Conservation (phyloP, 2,888 invertebrate genomes). For the Papilio gigon region DNA sequence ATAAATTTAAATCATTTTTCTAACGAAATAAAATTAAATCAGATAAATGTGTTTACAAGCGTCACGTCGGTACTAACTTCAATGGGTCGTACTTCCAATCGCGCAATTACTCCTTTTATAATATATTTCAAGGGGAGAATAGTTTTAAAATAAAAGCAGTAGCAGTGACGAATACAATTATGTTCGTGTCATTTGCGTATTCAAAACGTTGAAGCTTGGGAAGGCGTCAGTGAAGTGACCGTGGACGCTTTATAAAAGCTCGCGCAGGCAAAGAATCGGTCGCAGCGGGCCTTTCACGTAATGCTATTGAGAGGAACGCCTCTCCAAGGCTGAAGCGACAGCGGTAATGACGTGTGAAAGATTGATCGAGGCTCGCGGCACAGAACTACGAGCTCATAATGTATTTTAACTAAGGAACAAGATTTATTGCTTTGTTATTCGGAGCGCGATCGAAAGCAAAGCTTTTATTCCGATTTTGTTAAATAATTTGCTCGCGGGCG, state of each 20-base stretch:
- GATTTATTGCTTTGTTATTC: slow-evolving; percentile 53
- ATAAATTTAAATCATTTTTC: neutral
- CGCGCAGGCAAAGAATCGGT: slow-evolving; percentile 46
- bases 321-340: slow-evolving; percentile 59
- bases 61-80: too few relatives aligned
- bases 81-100: too few relatives aligned
- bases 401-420: slow-evolving; percentile 51
- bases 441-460: slow-evolving; percentile 45
- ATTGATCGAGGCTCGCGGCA: slow-evolving; percentile 51
- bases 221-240: slow-evolving; percentile 49
- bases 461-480: slow-evolving; percentile 51
- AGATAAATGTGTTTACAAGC: too few relatives aligned
- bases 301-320: slow-evolving; percentile 52
- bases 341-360: slow-evolving; percentile 60
- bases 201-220: slow-evolving; percentile 43
- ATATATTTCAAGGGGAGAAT: neutral
- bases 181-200: slow-evolving; percentile 42
- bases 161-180: slow-evolving; percentile 25
- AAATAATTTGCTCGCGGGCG: slow-evolving; percentile 51
- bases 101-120: neutral
- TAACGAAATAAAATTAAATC: too few relatives aligned
- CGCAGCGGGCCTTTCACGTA: slow-evolving; percentile 49
- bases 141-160: neutral
- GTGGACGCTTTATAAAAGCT: slow-evolving; percentile 49
- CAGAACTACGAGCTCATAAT: slow-evolving; percentile 48